Evolutionary conservation across 1,140 invertebrate genomes (phyloP), one percentile per base, ranked within the genome.

Genomic region (Meloidogyne exigua): DNA sequence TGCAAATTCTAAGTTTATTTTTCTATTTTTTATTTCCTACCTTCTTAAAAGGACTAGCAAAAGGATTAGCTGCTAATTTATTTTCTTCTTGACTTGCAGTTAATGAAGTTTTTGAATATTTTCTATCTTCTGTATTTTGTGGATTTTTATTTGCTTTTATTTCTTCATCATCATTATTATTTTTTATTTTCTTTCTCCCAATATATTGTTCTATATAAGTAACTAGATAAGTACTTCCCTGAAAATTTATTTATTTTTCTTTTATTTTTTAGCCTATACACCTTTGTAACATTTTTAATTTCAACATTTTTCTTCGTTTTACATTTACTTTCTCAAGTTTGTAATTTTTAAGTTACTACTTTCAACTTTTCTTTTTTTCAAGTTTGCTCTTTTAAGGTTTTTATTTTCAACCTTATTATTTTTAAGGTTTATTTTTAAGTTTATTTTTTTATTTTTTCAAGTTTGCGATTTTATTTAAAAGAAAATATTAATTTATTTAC

Each of bases 211-310:
- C 79, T 12, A 87, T 44, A 57, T 81, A 79, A 21, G 76, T 71
- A 75, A 83, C 83, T 21, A 87, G 65, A 72, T 87, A 87, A 5
- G 85, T 87, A 32, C 78, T 76, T 5, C 86, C 86, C 85, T 85
- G 69, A 81, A 65, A 39, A 3, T 42, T 42, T 12, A 42, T 5
- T 28, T 64, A 49, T 71, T 12, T 36, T 23, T n/a, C n/a, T n/a
- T n/a, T n/a, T n/a, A n/a, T n/a, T n/a, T n/a, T n/a, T n/a, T n/a
- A n/a, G n/a, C n/a, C n/a, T n/a, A n/a, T n/a, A n/a, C n/a, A n/a
- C n/a, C n/a, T n/a, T n/a, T n/a, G n/a, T n/a, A n/a, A n/a, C n/a
- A n/a, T n/a, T n/a, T n/a, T n/a, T n/a, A n/a, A n/a, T n/a, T n/a
- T n/a, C n/a, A n/a, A n/a, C n/a, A n/a, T n/a, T n/a, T n/a, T n/a